Conservation (phyloP, 2,888 invertebrate species). For the Polylopha cassiicola region DNA sequence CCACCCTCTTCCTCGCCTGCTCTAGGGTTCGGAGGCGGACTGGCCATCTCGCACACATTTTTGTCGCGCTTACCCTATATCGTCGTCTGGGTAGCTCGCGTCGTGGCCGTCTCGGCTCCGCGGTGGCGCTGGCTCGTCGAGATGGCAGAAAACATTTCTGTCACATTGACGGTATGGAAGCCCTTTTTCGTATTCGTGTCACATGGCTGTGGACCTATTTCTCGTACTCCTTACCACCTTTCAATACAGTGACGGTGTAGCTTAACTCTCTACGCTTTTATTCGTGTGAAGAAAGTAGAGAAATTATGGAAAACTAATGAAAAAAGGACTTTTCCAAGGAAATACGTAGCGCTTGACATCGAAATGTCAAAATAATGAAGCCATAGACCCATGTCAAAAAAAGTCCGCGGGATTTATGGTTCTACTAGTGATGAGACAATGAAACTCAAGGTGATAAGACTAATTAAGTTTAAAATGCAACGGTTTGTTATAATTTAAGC, state of each 20-base stretch:
- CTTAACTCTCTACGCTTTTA: slow-evolving; percentile 37
- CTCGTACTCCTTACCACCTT: slow-evolving; percentile 43
- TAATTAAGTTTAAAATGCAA: neutral
- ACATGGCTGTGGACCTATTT: slow-evolving; percentile 73
- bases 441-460: slow-evolving; percentile 3
- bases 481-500: too few species aligned
- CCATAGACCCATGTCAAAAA: slow-evolving; percentile 73
- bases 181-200: slow-evolving; percentile 77
- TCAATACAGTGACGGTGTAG: slow-evolving; percentile 32
- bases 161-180: slow-evolving; percentile 76
- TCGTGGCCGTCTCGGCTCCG: slow-evolving; percentile 55
- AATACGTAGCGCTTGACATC: slow-evolving; percentile 77
- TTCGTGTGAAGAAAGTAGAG: slow-evolving; percentile 47
- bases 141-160: slow-evolving; percentile 77
- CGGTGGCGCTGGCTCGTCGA: slow-evolving; percentile 64
- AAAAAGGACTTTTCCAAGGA: slow-evolving; percentile 62
- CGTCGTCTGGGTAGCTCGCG: slow-evolving; percentile 63
- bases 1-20: slow-evolving; percentile 71
- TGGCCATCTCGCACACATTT: slow-evolving; percentile 77
- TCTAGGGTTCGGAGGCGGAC: slow-evolving; percentile 74
- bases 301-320: slow-evolving; percentile 47
- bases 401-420: slow-evolving; percentile 61
- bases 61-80: slow-evolving; percentile 70
- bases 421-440: slow-evolving; percentile 12
- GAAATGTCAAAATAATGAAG: slow-evolving; percentile 78